phyloP scores from a whole-genome alignment of 2,113 vertebrate species.

The Phoxinus phoxinus region DNA sequence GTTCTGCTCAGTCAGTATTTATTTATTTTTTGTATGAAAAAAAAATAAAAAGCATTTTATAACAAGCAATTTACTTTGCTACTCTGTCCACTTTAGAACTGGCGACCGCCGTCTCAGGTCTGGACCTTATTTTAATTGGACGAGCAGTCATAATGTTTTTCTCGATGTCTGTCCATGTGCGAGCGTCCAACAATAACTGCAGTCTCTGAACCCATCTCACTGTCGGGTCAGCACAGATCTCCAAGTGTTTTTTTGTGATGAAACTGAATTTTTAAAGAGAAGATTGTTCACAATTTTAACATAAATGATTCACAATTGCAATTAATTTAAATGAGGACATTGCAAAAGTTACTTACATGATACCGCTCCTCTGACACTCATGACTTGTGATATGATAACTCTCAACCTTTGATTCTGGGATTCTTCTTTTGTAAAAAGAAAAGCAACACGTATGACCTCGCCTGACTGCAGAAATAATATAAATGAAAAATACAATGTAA shows the following conservation, averaged over 20 bases:
- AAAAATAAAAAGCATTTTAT: neutral
- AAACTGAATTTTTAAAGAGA: neutral
- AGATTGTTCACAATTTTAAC: neutral
- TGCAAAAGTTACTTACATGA: slow-evolving; percentile 22
- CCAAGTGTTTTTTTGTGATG: neutral
- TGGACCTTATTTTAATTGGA: neutral
- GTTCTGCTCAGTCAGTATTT: neutral
- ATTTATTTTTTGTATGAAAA: neutral
- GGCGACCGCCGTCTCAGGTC: neutral
- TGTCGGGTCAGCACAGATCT: slow-evolving; percentile 5
- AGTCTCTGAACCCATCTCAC: slow-evolving; percentile 22
- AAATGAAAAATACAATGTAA: neutral
- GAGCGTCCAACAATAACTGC: too few relatives aligned
- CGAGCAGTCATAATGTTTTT: too few relatives aligned
- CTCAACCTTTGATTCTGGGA: neutral
- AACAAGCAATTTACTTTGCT: neutral
- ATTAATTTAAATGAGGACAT: neutral
- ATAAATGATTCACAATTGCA: neutral
- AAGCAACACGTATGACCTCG: too few relatives aligned
- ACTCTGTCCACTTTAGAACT: neutral
- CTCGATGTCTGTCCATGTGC: too few relatives aligned
- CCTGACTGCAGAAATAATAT: neutral
- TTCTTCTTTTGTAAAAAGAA: neutral
- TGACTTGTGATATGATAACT: neutral
- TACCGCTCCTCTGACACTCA: neutral